phyloP scores from a whole-genome alignment of 2,888 invertebrate species.

The Lycocerus yunnanus region DNA sequence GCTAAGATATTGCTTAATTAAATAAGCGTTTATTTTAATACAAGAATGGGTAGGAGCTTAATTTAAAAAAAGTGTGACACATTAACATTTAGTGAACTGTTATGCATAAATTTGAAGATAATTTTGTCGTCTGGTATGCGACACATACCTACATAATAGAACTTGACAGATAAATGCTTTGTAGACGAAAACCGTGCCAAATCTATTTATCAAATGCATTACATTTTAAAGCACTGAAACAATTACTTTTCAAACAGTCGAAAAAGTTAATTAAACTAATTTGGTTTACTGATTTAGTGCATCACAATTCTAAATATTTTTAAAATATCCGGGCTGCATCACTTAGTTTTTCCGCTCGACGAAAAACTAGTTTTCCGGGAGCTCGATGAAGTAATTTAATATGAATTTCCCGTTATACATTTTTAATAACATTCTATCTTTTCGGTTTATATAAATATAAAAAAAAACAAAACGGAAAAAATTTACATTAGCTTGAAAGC shows the following conservation, averaged over 20 bases:
- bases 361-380: background rate
- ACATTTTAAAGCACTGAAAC: background rate
- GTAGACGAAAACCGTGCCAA: conserved; percentile 2
- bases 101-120: conserved; percentile 17
- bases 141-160: conserved; percentile 9
- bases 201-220: conserved; percentile 4
- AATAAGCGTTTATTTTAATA: background rate
- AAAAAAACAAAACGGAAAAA: background rate
- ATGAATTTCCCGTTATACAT: background rate
- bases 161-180: conserved; percentile 18
- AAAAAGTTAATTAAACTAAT: background rate
- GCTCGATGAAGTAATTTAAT: background rate
- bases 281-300: background rate
- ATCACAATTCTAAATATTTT: background rate
- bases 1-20: background rate
- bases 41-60: background rate
- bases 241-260: background rate
- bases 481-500: background rate
- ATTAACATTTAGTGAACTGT: conserved; percentile 12
- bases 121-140: conserved; percentile 14
- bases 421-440: background rate
- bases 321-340: background rate
- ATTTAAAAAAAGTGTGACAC: background rate
- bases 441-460: background rate
- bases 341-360: background rate